Base-by-base conservation (phyloP, 2,888 invertebrate species). In the Mechanitis messenoides region DNA sequence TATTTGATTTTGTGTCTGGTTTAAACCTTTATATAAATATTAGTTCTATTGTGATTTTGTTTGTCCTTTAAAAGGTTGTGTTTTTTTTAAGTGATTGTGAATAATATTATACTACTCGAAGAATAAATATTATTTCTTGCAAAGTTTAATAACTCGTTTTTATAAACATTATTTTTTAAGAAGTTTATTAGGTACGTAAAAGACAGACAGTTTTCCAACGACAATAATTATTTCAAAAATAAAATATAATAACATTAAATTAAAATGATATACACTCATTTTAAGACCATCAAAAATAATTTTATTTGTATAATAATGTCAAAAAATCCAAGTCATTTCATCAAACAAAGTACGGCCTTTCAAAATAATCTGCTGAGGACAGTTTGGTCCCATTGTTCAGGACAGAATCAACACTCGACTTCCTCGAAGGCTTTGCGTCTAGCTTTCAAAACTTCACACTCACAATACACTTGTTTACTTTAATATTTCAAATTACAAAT, bases 371-470 rank as follows among this genome's bases (percentile, higher is more conserved):
- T 77, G 72, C 74, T 74, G 76, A 75, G 76, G 75, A 79, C 73
- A 71, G 87, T 88, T 90, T 90, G 81, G 74, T 63, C 68, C 79
- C 77, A 85, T 89, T 89, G 87, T 89, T 76, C 75, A 74, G 50
- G 28, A 76, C 77, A 74, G 78, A 73, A 84, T 86, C 84, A 89
- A 89, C 87, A 89, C 88, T 88, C 66, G 67, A 79, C 75, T 89
- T 87, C 89, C 78, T 69, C 83, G 90, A 89, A 89, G 71, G 75
- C 76, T 80, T 85, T 84, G 74, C 72, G 74, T 78, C 76, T 82
- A 76, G 75, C 76, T 83, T 84, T 83, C 86, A 84, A 83, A 84
- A 81, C 83, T 81, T 84, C 81, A 82, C 81, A 79, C 82, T 77
- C 64, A 72, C 68, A 68, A 69, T 68, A 68, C 66, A 66, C 62